Base-by-base conservation (phyloP, 1,140 invertebrate species). In the Patella vulgata region DNA sequence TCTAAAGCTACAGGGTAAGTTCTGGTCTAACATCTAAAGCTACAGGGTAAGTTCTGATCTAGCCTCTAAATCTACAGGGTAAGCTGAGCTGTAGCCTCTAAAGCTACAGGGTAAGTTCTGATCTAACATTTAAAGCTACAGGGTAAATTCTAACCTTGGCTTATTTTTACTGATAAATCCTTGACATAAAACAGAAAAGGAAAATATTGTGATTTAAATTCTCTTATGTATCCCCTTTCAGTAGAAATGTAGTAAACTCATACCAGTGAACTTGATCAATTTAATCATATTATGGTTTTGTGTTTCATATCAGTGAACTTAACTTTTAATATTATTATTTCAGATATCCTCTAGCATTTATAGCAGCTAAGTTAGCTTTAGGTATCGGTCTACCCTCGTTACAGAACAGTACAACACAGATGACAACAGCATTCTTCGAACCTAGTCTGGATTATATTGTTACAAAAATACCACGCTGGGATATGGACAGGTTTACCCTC, bases 391-490 rank as follows among this genome's bases (percentile, higher is more conserved):
- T 78, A n/a, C 71, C 74, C 36, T 67, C 62, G 9, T 36, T 78
- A 12, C 47, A 67, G 31, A 78, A 78, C 62, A 48, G 58, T 19
- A 75, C 74, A 14, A 78, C 76, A 11, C 51, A 60, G 53, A 68
- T 66, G 58, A 76, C 73, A 3, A 77, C 71, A 21, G 76, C 76
- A 25, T 78, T 74, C 54, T 78, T 78, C 56, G 76, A 78, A 33
- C 76, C 76, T 19, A 75, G 72, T 53, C 59, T 78, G 48, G 76
- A 78, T 51, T 78, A 78, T 61, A 75, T 76, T 30, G 73, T 75
- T 0, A 74, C 74, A n/a, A 78, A 78, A 54, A 71, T 78, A 17
- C 76, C 76, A 4, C 61, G 76, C 27, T 78, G 76, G 76, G 76
- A 78, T 46, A 52, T 77, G 33, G 68, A 73, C 56, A 57, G 74